Evolutionary conservation across 2,888 invertebrate genomes (phyloP).

Genomic region (Strigamia maritima): DNA sequence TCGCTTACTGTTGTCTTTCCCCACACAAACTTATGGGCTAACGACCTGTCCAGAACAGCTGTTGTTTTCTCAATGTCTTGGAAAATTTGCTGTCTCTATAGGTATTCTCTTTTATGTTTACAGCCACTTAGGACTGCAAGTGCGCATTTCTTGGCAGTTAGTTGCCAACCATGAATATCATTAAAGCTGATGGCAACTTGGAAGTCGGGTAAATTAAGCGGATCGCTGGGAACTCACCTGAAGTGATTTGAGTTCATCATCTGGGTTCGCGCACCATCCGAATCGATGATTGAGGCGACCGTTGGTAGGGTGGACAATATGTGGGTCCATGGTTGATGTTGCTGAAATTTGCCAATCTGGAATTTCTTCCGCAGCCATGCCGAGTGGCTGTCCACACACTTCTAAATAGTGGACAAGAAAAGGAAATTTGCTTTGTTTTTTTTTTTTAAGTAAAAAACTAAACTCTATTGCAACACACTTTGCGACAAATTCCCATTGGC

Average conservation of each 20-base stretch:
- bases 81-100: not conserved
- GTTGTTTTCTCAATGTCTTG: constrained; percentile 19
- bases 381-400: constrained; percentile 46
- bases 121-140: constrained; percentile 16
- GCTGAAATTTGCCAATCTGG: constrained; percentile 45
- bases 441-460: too few relatives aligned
- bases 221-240: constrained; percentile 42
- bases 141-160: constrained; percentile 19
- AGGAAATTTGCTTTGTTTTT: not conserved
- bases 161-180: constrained; percentile 19
- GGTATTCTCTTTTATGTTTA: constrained; percentile 23
- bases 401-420: constrained; percentile 41
- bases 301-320: constrained; percentile 44
- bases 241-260: constrained; percentile 44
- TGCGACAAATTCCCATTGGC: too few relatives aligned
- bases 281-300: constrained; percentile 45
- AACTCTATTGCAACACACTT: too few relatives aligned
- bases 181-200: not conserved
- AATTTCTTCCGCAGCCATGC: constrained; percentile 48
- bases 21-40: not conserved
- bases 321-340: constrained; percentile 44
- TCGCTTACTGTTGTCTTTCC: not conserved
- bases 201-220: not conserved
- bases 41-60: constrained; percentile 8
- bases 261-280: constrained; percentile 46